These are phyloP conservation scores for Bubo blakistoni DNA, from an alignment of 2,113 vertebrate genomes.

Conservation along the genomic window DNA sequence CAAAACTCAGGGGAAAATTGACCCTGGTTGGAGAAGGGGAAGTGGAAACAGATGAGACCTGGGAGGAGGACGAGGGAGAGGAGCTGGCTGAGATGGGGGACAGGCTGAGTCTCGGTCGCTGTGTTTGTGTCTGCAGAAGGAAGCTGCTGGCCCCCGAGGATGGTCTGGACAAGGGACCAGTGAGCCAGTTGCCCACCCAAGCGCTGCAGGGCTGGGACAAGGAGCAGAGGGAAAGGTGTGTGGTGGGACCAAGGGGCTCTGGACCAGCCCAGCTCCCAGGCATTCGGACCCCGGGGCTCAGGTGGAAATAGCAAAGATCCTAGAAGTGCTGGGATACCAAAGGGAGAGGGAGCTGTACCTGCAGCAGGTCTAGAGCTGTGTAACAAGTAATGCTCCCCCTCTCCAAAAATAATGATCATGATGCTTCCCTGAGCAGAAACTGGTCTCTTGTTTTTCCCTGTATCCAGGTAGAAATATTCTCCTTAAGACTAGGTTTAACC, in stretches of 20 bases:
- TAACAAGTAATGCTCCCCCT: background rate
- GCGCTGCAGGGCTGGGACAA: slow-evolving; percentile 65
- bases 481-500: background rate
- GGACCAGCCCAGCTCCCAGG: background rate
- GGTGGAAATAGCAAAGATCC: background rate
- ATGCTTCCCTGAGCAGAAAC: background rate
- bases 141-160: slow-evolving; percentile 24
- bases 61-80: background rate
- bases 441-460: background rate
- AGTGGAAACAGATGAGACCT: background rate
- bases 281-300: rapidly evolving
- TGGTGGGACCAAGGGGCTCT: rapidly evolving
- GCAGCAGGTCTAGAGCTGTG: background rate
- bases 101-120: rapidly evolving
- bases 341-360: background rate
- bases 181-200: slow-evolving; percentile 2
- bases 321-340: background rate
- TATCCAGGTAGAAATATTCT: background rate
- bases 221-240: background rate
- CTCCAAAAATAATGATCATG: background rate
- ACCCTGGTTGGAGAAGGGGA: background rate
- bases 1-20: background rate
- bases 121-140: slow-evolving; percentile 51
- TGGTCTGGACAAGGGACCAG: slow-evolving; percentile 25
- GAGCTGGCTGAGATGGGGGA: background rate